Evolutionary conservation across 2,113 vertebrate species (phyloP).

Genomic region (Halcyon senegalensis): DNA sequence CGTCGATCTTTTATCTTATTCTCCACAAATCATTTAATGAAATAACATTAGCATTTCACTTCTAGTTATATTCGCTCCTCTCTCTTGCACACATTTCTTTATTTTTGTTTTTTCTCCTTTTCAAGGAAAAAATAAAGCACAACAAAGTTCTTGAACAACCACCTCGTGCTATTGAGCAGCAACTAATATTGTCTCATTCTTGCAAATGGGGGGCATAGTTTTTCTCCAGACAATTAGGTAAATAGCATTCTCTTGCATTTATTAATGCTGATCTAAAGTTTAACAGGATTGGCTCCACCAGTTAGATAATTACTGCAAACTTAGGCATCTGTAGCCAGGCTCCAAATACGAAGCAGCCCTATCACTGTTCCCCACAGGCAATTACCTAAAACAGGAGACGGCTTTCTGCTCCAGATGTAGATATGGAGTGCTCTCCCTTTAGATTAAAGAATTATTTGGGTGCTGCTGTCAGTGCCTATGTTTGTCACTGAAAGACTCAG

Average conservation of each 20-base stretch:
- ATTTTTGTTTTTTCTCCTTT: constrained; percentile 8
- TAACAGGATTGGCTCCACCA: constrained; percentile 9
- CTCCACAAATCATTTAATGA: constrained; percentile 73
- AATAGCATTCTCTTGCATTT: constrained; percentile 37
- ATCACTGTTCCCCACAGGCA: background rate
- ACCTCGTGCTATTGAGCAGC: background rate
- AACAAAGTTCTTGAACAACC: background rate
- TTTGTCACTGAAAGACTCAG: background rate
- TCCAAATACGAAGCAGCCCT: background rate
- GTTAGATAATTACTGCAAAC: constrained; percentile 30
- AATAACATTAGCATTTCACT: constrained; percentile 76
- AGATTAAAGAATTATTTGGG: background rate
- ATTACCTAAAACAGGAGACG: background rate
- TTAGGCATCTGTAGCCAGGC: background rate
- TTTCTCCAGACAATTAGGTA: constrained; percentile 39
- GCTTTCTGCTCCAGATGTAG: background rate
- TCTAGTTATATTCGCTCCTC: background rate
- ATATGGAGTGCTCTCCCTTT: background rate
- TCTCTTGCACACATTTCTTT: background rate
- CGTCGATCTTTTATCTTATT: constrained; percentile 67
- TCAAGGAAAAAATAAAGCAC: constrained; percentile 34
- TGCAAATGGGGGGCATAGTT: background rate
- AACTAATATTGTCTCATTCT: constrained; percentile 54
- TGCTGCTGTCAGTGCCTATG: background rate
- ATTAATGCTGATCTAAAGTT: constrained; percentile 42